Evolutionary conservation across 1,140 invertebrate species (phyloP), one percentile per base, ranked within the genome.

Genomic region (Zaprionus gabonicus): DNA sequence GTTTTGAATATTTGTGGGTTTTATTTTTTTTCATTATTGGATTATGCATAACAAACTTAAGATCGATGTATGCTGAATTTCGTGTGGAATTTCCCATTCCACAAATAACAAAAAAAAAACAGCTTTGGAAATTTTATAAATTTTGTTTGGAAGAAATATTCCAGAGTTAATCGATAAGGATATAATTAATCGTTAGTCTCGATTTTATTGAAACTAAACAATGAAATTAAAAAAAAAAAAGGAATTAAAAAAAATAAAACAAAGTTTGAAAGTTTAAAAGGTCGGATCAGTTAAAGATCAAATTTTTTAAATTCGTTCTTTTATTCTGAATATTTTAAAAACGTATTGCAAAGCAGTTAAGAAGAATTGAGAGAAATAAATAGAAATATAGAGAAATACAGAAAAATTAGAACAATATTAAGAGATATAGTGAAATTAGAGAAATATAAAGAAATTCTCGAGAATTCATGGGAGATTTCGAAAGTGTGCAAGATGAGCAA

Each of bases 1-100:
- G 66, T 74, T 74, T 70, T 44, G 46, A 28, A 38, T 60, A 53
- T 27, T 69, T 41, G 17, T 51, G 9, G 20, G n/a, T 36, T 28
- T 41, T 20, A n/a, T n/a, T 20, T 20, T 38, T 53, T 12, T 36
- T 13, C 36, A 38, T 66, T 62, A 36, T 68, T 65, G 66, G 49
- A 57, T 62, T 74, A 63, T 36, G 49, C 49, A 36, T 55, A 27
- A 64, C 27, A 53, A 64, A 23, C n/a, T 51, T 28, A 28, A 64
- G 46, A 25, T 20, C 20, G 20, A 51, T 23, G 10, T 23, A 51
- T 51, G 20, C 20, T 51, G 20, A 51, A 25, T 25, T 25, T 51
- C 1, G n/a, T 6, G 46, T 51, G 46, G 46, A 25, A 51, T 51
- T 51, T 51, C 46, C 46, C 46, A 51, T 34, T 9, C 31, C 9